These are phyloP conservation scores for Hylaea fasciaria DNA, from an alignment of 2,888 invertebrate genomes.

Conservation along the genomic window DNA sequence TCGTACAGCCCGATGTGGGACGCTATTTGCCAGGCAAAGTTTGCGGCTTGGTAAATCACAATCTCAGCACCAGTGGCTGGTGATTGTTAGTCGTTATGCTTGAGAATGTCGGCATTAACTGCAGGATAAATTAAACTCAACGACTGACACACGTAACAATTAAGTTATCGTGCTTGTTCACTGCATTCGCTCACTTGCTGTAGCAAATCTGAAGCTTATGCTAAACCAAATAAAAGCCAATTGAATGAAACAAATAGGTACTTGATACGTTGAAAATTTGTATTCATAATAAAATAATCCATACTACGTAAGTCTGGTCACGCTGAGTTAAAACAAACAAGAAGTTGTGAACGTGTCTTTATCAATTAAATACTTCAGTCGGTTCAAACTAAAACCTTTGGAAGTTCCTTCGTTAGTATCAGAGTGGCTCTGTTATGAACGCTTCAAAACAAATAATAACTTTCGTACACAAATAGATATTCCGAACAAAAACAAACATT, in stretches of 20 bases:
- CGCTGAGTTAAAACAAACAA: background rate
- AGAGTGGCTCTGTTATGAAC: too few species aligned
- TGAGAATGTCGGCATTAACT: conserved; percentile 23
- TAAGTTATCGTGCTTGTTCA: background rate
- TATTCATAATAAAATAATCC: too few species aligned
- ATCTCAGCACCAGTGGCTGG: conserved; percentile 45
- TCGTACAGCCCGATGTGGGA: conserved; percentile 51
- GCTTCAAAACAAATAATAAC: conserved; percentile 3
- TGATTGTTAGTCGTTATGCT: conserved; percentile 44
- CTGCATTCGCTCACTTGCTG: too few species aligned
- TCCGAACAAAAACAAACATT: conserved; percentile 13
- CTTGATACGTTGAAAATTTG: too few species aligned
- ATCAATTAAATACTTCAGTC: too few species aligned
- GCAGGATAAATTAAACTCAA: conserved; percentile 7
- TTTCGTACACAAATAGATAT: background rate
- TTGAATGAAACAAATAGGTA: too few species aligned
- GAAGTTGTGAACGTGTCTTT: too few species aligned
- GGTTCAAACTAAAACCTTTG: too few species aligned
- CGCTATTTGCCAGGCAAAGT: conserved; percentile 61
- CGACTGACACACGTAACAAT: background rate
- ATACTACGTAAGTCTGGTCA: too few species aligned
- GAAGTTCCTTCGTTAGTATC: too few species aligned
- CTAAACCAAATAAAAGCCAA: too few species aligned
- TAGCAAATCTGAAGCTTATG: too few species aligned
- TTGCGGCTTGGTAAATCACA: conserved; percentile 53